A percentile compares a stretch with the other conserved stretches of the same genome.
These are phyloP conservation scores for Oriolus oriolus DNA, from an alignment of 2,113 vertebrate genomes.

Conservation along the genomic window DNA sequence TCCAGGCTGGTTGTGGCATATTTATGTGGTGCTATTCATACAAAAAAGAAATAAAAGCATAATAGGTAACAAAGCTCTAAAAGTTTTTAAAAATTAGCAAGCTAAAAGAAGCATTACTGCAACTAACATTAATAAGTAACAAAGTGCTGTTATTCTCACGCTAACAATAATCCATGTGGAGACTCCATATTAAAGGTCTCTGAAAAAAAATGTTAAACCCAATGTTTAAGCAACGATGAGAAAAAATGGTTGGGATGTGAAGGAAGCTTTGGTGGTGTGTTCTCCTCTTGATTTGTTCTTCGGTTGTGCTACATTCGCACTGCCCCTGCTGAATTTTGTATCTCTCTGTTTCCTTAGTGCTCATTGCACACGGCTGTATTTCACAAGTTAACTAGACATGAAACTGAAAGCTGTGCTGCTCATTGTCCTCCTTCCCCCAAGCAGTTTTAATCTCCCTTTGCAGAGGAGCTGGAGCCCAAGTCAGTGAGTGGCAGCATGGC, in stretches of 20 bases:
- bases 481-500: fast-evolving
- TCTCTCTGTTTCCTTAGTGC: not conserved
- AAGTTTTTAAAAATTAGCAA: not conserved
- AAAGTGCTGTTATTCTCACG: not conserved
- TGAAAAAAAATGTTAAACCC: not conserved
- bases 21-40: not conserved
- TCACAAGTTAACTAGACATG: not conserved
- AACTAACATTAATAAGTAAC: not conserved
- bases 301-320: fast-evolving
- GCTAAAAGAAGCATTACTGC: not conserved
- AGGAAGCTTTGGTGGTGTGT: not conserved
- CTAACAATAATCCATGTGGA: not conserved
- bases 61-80: not conserved
- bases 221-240: not conserved
- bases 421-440: not conserved
- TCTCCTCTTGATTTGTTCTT: not conserved
- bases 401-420: not conserved
- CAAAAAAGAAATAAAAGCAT: not conserved
- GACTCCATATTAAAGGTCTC: not conserved
- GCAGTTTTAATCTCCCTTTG: not conserved
- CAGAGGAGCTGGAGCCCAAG: not conserved
- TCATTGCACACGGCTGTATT: not conserved
- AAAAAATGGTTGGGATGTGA: not conserved
- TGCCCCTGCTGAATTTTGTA: not conserved
- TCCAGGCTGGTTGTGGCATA: not conserved